phyloP scores from a whole-genome alignment of 2,113 vertebrate genomes.

The Malurus cyaneus region DNA sequence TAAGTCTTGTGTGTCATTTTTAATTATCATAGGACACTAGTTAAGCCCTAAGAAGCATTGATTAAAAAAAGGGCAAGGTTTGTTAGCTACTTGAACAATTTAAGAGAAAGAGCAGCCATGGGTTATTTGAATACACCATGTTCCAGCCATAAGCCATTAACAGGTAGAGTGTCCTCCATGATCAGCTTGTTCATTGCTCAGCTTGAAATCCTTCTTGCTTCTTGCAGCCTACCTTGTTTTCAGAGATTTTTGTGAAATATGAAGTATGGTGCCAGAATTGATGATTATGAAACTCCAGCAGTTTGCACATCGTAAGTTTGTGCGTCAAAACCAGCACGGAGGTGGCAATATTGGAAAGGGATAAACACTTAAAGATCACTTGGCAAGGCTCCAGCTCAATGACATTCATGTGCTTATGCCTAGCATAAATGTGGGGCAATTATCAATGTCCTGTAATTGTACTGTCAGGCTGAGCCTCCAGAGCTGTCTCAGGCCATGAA shows the following conservation, averaged over 20 bases:
- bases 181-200: not conserved
- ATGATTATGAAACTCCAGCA: not conserved
- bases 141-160: not conserved
- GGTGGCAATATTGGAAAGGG: not conserved
- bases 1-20: not conserved
- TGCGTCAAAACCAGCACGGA: not conserved
- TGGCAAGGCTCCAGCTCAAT: not conserved
- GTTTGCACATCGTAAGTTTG: not conserved
- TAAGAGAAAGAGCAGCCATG: not conserved
- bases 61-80: fast-evolving
- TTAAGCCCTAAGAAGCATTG: not conserved
- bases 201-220: not conserved
- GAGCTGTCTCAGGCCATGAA: not conserved
- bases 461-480: not conserved
- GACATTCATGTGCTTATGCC: fast-evolving
- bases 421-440: not conserved
- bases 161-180: not conserved
- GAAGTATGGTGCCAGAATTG: not conserved
- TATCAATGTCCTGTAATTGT: not conserved
- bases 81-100: not conserved
- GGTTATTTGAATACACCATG: fast-evolving
- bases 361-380: not conserved
- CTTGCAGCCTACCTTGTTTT: not conserved
- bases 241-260: not conserved
- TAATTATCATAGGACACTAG: not conserved